Conservation (phyloP, 2,888 invertebrate species). For the Lepidocyrtinus sp. region DNA sequence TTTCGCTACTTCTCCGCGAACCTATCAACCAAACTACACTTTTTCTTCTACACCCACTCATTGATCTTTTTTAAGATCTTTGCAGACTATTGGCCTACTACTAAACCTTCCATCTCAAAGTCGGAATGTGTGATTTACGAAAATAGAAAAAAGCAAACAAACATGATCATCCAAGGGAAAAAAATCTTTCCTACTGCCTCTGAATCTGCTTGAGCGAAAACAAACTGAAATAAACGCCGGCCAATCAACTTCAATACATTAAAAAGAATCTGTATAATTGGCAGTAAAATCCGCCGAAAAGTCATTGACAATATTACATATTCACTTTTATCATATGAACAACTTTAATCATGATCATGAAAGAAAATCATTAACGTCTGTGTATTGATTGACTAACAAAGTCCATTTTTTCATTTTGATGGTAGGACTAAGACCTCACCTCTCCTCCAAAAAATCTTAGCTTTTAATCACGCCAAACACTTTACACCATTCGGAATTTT, state of each 20-base stretch:
- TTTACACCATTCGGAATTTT: too few species aligned
- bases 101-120: constrained; percentile 6
- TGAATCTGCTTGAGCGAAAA: not conserved
- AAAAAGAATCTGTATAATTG: constrained; percentile 6
- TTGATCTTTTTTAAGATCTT: constrained; percentile 58
- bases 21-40: constrained; percentile 18
- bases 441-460: not conserved
- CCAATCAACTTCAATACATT: constrained; percentile 16
- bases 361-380: too few species aligned
- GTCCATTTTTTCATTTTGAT: not conserved
- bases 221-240: not conserved
- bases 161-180: too few species aligned
- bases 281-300: not conserved
- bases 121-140: constrained; percentile 43
- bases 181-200: not conserved
- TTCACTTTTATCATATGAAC: not conserved
- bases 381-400: too few species aligned
- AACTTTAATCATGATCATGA: not conserved
- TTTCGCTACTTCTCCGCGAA: constrained; percentile 4
- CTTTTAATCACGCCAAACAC: not conserved
- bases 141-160: constrained; percentile 31
- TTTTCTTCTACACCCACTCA: constrained; percentile 46
- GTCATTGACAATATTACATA: constrained; percentile 19
- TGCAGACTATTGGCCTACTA: constrained; percentile 53
- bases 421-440: not conserved